Conservation (phyloP, 2,888 invertebrate species). For the Brassicogethes aeneus region DNA sequence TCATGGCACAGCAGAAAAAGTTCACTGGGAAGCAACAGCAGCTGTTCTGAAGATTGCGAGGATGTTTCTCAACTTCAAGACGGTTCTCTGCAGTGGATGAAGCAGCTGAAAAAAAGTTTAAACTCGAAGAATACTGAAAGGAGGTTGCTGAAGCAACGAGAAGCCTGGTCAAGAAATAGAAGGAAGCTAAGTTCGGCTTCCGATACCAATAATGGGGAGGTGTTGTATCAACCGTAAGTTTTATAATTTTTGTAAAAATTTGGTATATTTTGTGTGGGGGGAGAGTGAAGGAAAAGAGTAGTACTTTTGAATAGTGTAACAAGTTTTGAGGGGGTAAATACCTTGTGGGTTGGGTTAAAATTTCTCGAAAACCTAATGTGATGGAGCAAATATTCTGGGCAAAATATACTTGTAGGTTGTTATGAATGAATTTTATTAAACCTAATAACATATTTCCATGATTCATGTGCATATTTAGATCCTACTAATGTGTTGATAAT, state of each 20-base stretch:
- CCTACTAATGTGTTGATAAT: too few relatives aligned
- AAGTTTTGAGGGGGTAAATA: too few relatives aligned
- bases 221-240: constrained; percentile 30
- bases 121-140: constrained; percentile 35
- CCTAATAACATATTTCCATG: too few relatives aligned
- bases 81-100: constrained; percentile 32
- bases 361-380: too few relatives aligned
- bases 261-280: constrained; percentile 6
- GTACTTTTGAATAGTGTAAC: too few relatives aligned
- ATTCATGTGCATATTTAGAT: too few relatives aligned
- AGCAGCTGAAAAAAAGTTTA: constrained; percentile 32
- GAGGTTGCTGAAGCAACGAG: constrained; percentile 38
- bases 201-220: constrained; percentile 23
- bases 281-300: too few relatives aligned
- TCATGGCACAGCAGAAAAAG: constrained; percentile 35
- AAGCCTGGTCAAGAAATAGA: constrained; percentile 40
- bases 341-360: too few relatives aligned
- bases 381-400: too few relatives aligned
- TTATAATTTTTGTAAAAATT: too few relatives aligned
- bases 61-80: constrained; percentile 28
- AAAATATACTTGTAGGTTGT: too few relatives aligned
- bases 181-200: constrained; percentile 36
- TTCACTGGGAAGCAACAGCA: constrained; percentile 38
- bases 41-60: constrained; percentile 39
- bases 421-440: too few relatives aligned